Percentiles rank a stretch among this genome's conserved stretches.
These are phyloP conservation scores for Cheilosia soror DNA, from an alignment of 2,888 invertebrate genomes.

Conservation along the genomic window DNA sequence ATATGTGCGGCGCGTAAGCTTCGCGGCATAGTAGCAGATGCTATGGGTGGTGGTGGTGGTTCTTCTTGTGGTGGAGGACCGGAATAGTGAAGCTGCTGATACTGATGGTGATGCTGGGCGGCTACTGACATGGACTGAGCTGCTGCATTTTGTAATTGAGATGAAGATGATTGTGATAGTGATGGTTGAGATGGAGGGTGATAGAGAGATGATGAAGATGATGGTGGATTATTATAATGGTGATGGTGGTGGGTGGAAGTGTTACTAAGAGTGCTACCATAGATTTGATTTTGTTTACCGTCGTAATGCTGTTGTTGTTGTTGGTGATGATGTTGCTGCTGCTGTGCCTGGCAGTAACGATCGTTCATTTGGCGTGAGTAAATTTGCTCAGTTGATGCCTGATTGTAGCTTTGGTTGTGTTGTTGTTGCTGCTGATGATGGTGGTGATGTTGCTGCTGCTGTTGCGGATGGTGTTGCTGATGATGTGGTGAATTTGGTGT, in stretches of 20 bases:
- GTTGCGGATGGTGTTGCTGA: conserved; percentile 73
- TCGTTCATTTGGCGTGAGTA: conserved; percentile 78
- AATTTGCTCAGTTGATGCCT: conserved; percentile 74
- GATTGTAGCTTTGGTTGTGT: conserved; percentile 72
- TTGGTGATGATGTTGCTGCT: conserved; percentile 68
- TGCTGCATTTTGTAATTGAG: conserved; percentile 74
- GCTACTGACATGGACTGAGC: conserved; percentile 54
- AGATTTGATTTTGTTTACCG: conserved; percentile 84
- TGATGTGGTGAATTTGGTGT: conserved; percentile 78
- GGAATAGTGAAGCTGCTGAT: conserved; percentile 79
- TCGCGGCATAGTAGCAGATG: conserved; percentile 81
- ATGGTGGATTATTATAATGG: conserved; percentile 81
- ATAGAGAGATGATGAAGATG: conserved; percentile 78
- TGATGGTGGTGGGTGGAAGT: conserved; percentile 79
- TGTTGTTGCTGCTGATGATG: conserved; percentile 77
- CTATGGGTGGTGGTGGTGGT: conserved; percentile 82
- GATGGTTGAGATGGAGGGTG: conserved; percentile 77
- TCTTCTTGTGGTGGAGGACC: conserved; percentile 83
- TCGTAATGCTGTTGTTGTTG: conserved; percentile 79
- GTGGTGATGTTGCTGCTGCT: conserved; percentile 76
- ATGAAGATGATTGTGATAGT: conserved; percentile 76
- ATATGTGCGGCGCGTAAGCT: conserved; percentile 68
- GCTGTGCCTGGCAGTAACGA: conserved; percentile 75
- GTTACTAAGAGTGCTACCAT: conserved; percentile 81
- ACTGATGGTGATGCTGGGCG: conserved; percentile 70